Base-by-base conservation (phyloP, 1,140 invertebrate genomes). In the Cryptotermes secundus region DNA sequence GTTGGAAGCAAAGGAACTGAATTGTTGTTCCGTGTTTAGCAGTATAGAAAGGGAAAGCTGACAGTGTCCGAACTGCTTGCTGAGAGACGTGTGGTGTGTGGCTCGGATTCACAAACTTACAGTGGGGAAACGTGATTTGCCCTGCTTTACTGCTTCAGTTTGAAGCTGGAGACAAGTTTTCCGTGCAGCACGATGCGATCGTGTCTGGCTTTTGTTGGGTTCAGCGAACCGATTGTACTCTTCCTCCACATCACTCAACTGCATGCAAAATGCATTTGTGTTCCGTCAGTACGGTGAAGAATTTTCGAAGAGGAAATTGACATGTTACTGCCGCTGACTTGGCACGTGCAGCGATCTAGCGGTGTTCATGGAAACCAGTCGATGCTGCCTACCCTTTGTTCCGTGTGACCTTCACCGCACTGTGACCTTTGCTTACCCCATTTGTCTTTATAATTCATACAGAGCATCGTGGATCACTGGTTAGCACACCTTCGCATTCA, bases 321-420 rank as follows among this genome's bases (percentile, higher is more conserved):
- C 53, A 59, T 59, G 22, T 59, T 59, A 59, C 53, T 59, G 26
- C 26, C 16, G 38, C 38, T 59, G 26, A 59, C 53, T 59, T n/a
- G 6, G 53, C 24, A n/a, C 53, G 53, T 59, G 53, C 53, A n/a
- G 26, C 53, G 53, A 59, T 59, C 53, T n/a, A 10, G 26, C 59
- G 9, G 26, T 72, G 59, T 72, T 31, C 59, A n/a, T 31, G 59
- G 26, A 31, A 72, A 72, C 59, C 59, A 72, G 31, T 72, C 84
- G 84, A 80, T 80, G 26, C 42, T 72, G 24, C 31, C 26, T 42
- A 82, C 80, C 59, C 59, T 72, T 72, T 31, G 26, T 72, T n/a
- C 45, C 16, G 22, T 49, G 45, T 72, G 59, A 31, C 26, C 59
- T 6, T 31, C 26, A 31, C 9, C 31, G 7, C 59, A n/a, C 31